Percentiles rank a stretch among this genome's conserved stretches.
Evolutionary conservation across 92 coral and sea anemone species (phyloP).

Genomic region (Meandrina meandrites): DNA sequence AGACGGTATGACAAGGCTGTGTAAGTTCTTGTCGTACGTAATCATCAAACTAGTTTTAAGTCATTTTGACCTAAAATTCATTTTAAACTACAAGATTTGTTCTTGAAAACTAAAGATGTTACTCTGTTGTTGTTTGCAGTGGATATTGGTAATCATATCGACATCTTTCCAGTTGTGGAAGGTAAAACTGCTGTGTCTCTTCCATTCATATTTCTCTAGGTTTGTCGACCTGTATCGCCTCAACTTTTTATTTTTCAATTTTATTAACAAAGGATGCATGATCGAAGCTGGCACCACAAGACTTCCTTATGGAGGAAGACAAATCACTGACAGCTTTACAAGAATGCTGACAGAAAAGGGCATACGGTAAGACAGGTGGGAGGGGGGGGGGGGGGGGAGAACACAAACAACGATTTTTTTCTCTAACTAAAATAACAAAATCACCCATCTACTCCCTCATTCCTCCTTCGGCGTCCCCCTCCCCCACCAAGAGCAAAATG

Average conservation of each 20-base stretch:
- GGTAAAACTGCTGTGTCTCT: conserved; percentile 43
- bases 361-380: conserved; percentile 63
- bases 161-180: conserved; percentile 92
- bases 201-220: not conserved
- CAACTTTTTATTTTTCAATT: not conserved
- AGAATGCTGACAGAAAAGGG: conserved; percentile 87
- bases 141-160: conserved; percentile 93
- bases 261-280: conserved; percentile 65
- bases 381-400: not conserved
- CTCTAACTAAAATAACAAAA: too few relatives aligned
- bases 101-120: not conserved
- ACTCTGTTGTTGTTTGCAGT: conserved; percentile 52
- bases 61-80: too few relatives aligned
- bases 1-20: too few relatives aligned
- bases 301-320: conserved; percentile 94
- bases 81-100: too few relatives aligned
- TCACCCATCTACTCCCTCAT: not conserved
- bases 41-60: too few relatives aligned
- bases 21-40: too few relatives aligned
- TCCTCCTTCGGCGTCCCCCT: not conserved
- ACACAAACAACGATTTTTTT: not conserved
- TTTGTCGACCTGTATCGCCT: not conserved
- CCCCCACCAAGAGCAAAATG: not conserved
- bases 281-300: conserved; percentile 83
- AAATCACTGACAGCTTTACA: conserved; percentile 81